A percentile compares a stretch with the other conserved stretches of the same genome.
Conservation (phyloP, 2,888 invertebrate genomes). For the Spisula subtruncata region DNA sequence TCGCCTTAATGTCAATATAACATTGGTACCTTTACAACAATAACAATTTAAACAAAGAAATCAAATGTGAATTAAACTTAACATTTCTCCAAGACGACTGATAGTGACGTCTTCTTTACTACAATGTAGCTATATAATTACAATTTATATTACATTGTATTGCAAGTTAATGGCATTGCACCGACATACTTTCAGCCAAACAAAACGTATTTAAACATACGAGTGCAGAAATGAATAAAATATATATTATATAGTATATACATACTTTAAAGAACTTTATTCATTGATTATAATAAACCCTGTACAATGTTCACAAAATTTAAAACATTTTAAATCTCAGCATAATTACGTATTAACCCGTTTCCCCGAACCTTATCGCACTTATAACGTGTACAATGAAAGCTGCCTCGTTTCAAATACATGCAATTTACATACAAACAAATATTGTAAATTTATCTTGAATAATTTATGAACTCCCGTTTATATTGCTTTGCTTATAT, state of each 20-base stretch:
- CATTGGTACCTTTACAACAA: too few species aligned
- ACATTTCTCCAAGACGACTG: too few species aligned
- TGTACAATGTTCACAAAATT: slow-evolving; percentile 11
- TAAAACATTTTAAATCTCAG: slow-evolving; percentile 15
- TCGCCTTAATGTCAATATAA: too few species aligned
- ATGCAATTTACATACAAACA: slow-evolving; percentile 31
- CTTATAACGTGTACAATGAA: not conserved
- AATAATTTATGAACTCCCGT: slow-evolving; percentile 32
- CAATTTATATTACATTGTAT: not conserved
- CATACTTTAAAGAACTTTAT: too few species aligned
- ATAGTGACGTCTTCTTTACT: too few species aligned
- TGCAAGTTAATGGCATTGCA: not conserved
- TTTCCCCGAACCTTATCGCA: not conserved
- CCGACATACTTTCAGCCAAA: not conserved
- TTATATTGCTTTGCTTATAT: slow-evolving; percentile 33
- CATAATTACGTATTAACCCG: slow-evolving; percentile 22
- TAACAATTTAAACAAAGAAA: too few species aligned
- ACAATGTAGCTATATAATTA: not conserved
- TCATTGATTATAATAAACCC: too few species aligned
- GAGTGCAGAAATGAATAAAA: not conserved
- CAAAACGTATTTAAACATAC: not conserved
- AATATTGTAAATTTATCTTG: slow-evolving; percentile 23
- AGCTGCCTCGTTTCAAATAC: not conserved
- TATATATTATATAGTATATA: too few species aligned
- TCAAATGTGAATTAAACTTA: too few species aligned